phyloP scores from a whole-genome alignment of 2,797 vertebrate genomes.

The Anabacerthia variegaticeps region DNA sequence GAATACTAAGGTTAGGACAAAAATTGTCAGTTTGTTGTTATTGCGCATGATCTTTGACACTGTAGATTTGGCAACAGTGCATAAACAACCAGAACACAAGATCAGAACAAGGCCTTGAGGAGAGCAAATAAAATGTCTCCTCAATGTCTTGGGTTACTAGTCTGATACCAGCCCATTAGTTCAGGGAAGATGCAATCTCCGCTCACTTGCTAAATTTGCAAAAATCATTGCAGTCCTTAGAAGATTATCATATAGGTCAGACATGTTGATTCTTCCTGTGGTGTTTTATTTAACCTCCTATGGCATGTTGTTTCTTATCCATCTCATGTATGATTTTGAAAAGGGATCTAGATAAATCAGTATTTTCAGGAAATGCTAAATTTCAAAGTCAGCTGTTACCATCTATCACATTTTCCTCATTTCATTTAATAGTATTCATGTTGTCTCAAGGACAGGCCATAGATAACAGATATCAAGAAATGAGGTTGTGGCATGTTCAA shows the following conservation, averaged over 20 bases:
- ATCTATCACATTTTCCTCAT: not conserved
- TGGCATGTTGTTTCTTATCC: not conserved
- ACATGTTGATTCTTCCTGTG: not conserved
- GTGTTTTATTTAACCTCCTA: not conserved
- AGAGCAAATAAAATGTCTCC: not conserved
- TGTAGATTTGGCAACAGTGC: not conserved
- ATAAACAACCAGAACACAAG: not conserved
- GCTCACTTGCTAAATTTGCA: not conserved
- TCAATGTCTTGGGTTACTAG: not conserved
- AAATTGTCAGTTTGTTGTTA: accelerated
- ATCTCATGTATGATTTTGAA: not conserved
- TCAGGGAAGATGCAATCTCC: not conserved
- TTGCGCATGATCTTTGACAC: not conserved
- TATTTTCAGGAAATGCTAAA: not conserved
- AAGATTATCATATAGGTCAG: not conserved
- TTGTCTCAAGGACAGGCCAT: not conserved
- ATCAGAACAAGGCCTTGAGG: not conserved
- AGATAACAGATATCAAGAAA: not conserved
- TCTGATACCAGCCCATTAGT: not conserved
- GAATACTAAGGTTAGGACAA: not conserved
- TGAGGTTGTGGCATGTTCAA: not conserved
- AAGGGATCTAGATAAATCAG: not conserved
- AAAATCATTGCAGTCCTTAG: not conserved
- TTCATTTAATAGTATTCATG: not conserved
- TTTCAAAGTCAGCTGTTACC: not conserved